A percentile compares a stretch with the other conserved stretches of the same genome.
phyloP scores from a whole-genome alignment of 2,797 vertebrate genomes.

The Sternotherus odoratus region DNA sequence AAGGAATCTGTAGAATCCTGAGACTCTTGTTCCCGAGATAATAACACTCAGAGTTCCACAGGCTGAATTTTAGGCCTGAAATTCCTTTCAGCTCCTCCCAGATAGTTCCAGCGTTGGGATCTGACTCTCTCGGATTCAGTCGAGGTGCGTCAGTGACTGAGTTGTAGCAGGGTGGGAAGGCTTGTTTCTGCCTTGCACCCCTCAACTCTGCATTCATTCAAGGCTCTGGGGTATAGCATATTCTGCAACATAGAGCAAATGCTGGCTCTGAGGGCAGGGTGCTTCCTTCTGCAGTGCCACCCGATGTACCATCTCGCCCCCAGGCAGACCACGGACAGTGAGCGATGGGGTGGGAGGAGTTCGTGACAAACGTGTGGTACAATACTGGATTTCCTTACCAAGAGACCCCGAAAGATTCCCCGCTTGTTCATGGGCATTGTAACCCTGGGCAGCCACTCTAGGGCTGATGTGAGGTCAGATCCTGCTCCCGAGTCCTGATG shows the following conservation, averaged over 20 bases:
- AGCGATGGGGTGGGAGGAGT: not conserved
- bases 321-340: not conserved
- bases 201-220: not conserved
- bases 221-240: not conserved
- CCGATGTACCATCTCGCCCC: rapidly evolving
- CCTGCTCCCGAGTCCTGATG: not conserved
- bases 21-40: not conserved
- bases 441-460: not conserved
- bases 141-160: not conserved
- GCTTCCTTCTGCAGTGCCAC: rapidly evolving
- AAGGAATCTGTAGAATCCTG: not conserved
- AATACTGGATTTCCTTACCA: not conserved
- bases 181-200: not conserved
- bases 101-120: not conserved
- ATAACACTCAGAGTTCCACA: not conserved
- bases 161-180: not conserved
- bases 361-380: not conserved
- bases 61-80: not conserved
- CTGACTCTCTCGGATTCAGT: not conserved
- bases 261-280: not conserved
- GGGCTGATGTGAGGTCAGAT: not conserved
- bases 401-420: not conserved
- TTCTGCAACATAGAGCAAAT: not conserved
- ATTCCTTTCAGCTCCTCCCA: not conserved
- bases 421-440: not conserved